These are phyloP conservation scores for Nomada fucata DNA, from an alignment of 2,888 invertebrate genomes.

Conservation along the genomic window DNA sequence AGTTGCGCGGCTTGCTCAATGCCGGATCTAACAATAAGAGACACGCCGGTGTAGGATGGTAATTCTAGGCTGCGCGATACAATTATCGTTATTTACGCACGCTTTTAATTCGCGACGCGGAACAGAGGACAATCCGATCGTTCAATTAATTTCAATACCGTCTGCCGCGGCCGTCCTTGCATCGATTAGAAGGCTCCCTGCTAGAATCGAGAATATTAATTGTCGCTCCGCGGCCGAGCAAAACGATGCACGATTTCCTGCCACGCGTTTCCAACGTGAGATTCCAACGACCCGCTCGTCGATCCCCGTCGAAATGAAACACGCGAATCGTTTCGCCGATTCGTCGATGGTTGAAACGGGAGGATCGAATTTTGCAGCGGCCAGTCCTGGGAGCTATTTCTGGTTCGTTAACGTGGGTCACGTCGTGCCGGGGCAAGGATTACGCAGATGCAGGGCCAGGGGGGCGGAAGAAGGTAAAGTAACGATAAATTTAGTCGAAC, in stretches of 20 bases:
- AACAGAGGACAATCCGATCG: constrained; percentile 41
- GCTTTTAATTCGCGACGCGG: constrained; percentile 46
- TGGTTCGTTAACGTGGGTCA: constrained; percentile 61
- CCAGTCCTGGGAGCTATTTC: constrained; percentile 32
- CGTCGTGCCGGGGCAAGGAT: constrained; percentile 33
- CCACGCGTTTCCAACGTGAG: neutral
- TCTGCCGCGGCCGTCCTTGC: constrained; percentile 23
- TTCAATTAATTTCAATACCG: constrained; percentile 51
- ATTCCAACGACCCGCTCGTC: too few species aligned
- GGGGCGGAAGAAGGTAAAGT: constrained; percentile 49
- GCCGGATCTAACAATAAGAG: constrained; percentile 68
- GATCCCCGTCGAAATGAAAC: neutral
- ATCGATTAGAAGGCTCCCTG: neutral
- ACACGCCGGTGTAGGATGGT: constrained; percentile 68
- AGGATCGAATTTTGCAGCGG: constrained; percentile 20
- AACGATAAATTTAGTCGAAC: constrained; percentile 73
- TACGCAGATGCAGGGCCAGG: constrained; percentile 50
- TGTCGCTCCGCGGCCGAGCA: neutral
- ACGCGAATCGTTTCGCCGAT: neutral
- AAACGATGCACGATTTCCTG: neutral
- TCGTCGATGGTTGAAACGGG: neutral
- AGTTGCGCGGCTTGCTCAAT: constrained; percentile 60
- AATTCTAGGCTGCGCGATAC: constrained; percentile 55
- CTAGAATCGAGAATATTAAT: constrained; percentile 2
- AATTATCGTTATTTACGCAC: constrained; percentile 63